phyloP scores from a whole-genome alignment of 64 coral and sea anemone species.

The Platygyra sinensis region DNA sequence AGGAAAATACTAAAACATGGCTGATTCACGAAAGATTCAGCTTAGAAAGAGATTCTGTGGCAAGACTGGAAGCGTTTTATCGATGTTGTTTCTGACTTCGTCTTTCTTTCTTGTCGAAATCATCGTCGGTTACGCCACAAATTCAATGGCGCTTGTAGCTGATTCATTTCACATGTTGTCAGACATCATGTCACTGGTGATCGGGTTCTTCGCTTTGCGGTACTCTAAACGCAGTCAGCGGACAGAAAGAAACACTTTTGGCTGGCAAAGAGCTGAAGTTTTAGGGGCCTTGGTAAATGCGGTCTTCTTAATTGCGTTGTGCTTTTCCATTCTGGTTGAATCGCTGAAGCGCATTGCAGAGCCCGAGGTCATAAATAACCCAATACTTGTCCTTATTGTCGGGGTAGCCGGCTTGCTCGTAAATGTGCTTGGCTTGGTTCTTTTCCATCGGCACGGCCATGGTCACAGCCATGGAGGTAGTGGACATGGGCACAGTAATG shows the following conservation, averaged over 20 bases:
- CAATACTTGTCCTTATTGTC: slow-evolving; percentile 75
- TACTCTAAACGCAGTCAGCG: slow-evolving; percentile 86
- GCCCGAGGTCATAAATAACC: slow-evolving; percentile 73
- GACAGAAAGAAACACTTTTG: slow-evolving; percentile 92
- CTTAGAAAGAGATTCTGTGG: slow-evolving; percentile 64
- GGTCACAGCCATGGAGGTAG: slow-evolving; percentile 87
- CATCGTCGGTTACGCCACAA: slow-evolving; percentile 87
- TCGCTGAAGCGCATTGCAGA: slow-evolving; percentile 86
- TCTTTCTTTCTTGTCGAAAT: slow-evolving; percentile 95
- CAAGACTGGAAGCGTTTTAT: slow-evolving; percentile 82
- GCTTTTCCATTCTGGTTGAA: slow-evolving; percentile 95
- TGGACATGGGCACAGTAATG: slow-evolving; percentile 66
- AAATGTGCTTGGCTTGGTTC: slow-evolving; percentile 78
- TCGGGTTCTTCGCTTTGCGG: slow-evolving; percentile 88
- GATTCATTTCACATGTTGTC: slow-evolving; percentile 99
- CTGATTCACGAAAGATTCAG: neutral
- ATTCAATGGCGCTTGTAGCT: slow-evolving; percentile 95
- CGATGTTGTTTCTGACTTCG: slow-evolving; percentile 75
- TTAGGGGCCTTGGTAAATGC: slow-evolving; percentile 92
- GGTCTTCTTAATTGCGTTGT: slow-evolving; percentile 93
- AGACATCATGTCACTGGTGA: slow-evolving; percentile 91
- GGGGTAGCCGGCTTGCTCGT: slow-evolving; percentile 74
- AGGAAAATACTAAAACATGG: slow-evolving; percentile 43
- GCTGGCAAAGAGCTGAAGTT: slow-evolving; percentile 99
- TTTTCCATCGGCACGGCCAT: slow-evolving; percentile 93